Evolutionary conservation across 1,140 invertebrate genomes (phyloP), one percentile per base, ranked within the genome.

Genomic region (Zaprionus ornatus): DNA sequence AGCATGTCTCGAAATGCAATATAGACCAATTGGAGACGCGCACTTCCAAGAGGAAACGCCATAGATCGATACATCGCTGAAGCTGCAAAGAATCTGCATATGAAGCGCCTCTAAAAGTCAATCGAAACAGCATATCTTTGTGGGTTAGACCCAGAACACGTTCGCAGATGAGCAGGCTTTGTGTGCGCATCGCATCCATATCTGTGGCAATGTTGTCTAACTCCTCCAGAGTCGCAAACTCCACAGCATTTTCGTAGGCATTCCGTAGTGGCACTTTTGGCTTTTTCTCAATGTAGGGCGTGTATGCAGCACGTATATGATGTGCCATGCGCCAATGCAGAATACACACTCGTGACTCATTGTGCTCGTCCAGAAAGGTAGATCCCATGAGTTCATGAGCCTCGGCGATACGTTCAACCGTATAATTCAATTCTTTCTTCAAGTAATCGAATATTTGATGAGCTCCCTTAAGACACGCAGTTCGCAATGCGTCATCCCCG

Each of bases 401-500:
- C 93, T 98, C 96, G 1, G 97, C 97, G 40, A 97, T 91, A 74
- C 96, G 93, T 85, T 96, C 95, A 1, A 94, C 90, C 10, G 93
- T 75, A 92, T 97, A 98, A 15, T 82, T 82, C 45, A 95, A 94
- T 63, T 93, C 94, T 57, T 94, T 93, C 80, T 95, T 94, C 50
- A 98, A 93, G 92, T 96, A 96, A 54, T 96, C 94, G 84, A 98
- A 97, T 80, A 98, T 97, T 70, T 95, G 94, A 40, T 94, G 94
- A n/a, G 97, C 96, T 32, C 97, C 97, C 93, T 98, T 98, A 0
- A 98, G 93, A 91, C 97, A 98, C 6, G 98, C 97, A 29, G 97
- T 98, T 90, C 98, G 97, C 66, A 99, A 92, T 21, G 98, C 97
- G 94, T 98, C 97, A 93, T 98, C 98, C 40, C 97, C 96, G 86